phyloP scores from a whole-genome alignment of 2,113 vertebrate genomes.

The Malaclemys terrapin region DNA sequence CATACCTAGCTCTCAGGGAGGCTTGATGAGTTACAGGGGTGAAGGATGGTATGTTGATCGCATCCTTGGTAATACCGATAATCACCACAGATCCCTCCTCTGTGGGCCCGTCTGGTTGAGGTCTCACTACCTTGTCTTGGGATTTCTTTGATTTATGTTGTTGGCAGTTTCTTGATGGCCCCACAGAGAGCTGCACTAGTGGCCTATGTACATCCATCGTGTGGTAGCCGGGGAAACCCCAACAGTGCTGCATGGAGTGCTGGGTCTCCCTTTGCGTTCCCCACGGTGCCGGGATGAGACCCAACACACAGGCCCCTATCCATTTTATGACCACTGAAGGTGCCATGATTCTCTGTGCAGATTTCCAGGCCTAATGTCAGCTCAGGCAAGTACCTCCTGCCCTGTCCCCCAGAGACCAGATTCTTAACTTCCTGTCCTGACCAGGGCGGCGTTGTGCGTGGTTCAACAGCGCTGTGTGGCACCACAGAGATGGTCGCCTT shows the following conservation, averaged over 20 bases:
- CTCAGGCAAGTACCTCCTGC: background rate
- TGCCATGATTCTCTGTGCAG: background rate
- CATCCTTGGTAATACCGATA: background rate
- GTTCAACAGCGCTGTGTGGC: background rate
- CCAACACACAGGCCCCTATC: background rate
- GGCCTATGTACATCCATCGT: no score
- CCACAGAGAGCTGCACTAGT: background rate
- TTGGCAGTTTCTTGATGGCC: background rate
- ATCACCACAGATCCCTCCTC: background rate
- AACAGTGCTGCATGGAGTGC: background rate
- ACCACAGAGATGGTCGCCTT: background rate
- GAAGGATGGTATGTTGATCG: background rate
- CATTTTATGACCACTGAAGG: background rate
- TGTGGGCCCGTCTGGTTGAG: background rate
- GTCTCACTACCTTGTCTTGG: background rate
- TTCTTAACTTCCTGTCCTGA: background rate
- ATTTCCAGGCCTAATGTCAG: background rate
- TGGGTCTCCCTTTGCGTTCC: background rate
- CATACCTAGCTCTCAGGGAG: background rate
- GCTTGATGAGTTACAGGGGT: background rate
- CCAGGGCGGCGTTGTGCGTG: background rate
- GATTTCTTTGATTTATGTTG: background rate
- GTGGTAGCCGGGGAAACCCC: background rate
- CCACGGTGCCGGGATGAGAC: background rate
- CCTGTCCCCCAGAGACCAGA: background rate